These are phyloP conservation scores for Orchestia grillus DNA, from an alignment of 1,140 invertebrate species.

Conservation along the genomic window DNA sequence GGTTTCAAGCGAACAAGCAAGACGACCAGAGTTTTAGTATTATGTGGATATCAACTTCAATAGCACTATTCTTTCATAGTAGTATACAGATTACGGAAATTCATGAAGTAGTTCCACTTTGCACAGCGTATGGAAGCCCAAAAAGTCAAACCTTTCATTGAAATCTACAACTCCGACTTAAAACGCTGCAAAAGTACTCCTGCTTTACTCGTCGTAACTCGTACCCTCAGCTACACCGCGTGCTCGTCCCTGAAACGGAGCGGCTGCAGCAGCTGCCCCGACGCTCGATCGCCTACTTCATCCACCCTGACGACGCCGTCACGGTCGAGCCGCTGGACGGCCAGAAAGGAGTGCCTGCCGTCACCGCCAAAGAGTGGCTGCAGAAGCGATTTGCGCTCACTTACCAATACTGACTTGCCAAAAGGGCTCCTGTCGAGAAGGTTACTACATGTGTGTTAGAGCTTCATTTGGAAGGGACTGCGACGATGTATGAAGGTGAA, in stretches of 20 bases:
- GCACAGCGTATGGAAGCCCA: too few species aligned
- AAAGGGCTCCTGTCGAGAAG: background rate
- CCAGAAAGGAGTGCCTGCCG: constrained; percentile 68
- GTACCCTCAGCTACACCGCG: constrained; percentile 77
- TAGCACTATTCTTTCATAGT: too few species aligned
- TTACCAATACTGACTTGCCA: constrained; percentile 54
- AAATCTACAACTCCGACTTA: too few species aligned
- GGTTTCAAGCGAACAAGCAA: too few species aligned
- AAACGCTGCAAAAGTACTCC: background rate
- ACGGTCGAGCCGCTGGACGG: constrained; percentile 75
- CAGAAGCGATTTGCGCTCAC: constrained; percentile 60
- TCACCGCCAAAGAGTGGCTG: constrained; percentile 69
- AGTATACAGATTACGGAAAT: too few species aligned
- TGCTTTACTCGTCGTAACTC: background rate
- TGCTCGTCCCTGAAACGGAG: constrained; percentile 79
- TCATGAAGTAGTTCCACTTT: too few species aligned
- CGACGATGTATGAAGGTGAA: too few species aligned
- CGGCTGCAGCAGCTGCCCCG: constrained; percentile 76
- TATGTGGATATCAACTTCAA: too few species aligned
- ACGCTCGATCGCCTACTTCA: constrained; percentile 83
- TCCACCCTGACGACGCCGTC: constrained; percentile 79
- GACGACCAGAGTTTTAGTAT: too few species aligned
- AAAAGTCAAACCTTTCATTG: too few species aligned
- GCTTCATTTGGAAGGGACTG: background rate
- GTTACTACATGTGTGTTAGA: background rate